Percentiles rank a stretch among this genome's conserved stretches.
Evolutionary conservation across 2,888 invertebrate genomes (phyloP).

Genomic region (Apocheima hispidaria): DNA sequence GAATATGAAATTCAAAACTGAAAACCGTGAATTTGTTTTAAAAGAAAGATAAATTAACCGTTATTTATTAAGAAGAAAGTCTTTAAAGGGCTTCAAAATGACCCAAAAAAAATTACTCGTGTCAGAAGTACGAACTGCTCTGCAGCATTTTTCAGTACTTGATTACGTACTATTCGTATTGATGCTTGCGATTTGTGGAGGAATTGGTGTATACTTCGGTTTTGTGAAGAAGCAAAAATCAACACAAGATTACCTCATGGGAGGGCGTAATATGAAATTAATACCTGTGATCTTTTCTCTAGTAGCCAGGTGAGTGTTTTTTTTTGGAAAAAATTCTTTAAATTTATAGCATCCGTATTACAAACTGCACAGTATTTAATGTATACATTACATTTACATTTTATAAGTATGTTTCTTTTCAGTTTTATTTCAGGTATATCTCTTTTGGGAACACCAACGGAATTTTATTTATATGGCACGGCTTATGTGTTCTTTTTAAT

Average conservation of each 20-base stretch:
- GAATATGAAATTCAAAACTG: neutral
- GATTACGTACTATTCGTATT: constrained; percentile 89
- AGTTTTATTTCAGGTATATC: constrained; percentile 93
- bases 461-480: constrained; percentile 92
- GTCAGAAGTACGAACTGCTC: constrained; percentile 57
- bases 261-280: constrained; percentile 91
- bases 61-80: neutral
- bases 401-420: constrained; percentile 16
- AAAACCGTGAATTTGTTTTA: neutral
- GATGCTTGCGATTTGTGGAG: constrained; percentile 90
- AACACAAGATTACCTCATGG: constrained; percentile 92
- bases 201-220: constrained; percentile 93
- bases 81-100: constrained; percentile 43
- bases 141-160: constrained; percentile 82
- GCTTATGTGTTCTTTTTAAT: constrained; percentile 88
- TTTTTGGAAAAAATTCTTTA: neutral
- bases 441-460: constrained; percentile 91
- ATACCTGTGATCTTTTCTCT: constrained; percentile 93
- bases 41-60: neutral
- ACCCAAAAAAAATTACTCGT: constrained; percentile 58
- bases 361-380: too few species aligned
- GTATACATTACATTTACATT: too few species aligned
- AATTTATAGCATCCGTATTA: too few species aligned
- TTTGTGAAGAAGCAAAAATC: constrained; percentile 87
- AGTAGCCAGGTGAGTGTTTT: constrained; percentile 89